Conservation (phyloP, 2,888 invertebrate genomes). For the Fabriciana adippe region DNA sequence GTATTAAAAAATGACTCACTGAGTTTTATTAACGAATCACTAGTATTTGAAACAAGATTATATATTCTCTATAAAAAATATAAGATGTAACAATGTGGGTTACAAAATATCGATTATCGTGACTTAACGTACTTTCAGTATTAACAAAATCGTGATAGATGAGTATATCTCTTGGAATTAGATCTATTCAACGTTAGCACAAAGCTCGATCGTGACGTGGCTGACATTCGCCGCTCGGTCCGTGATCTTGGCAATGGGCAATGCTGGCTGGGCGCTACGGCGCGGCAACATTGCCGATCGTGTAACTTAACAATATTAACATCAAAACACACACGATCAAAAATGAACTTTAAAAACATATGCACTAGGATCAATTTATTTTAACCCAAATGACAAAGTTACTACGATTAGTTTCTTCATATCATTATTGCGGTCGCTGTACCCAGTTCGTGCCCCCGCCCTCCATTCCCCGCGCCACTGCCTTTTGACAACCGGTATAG, state of each 20-base stretch:
- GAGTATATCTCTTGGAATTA: slow-evolving; percentile 65
- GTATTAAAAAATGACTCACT: neutral
- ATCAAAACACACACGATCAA: slow-evolving; percentile 13
- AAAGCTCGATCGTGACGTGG: slow-evolving; percentile 79
- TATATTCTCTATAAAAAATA: too few species aligned
- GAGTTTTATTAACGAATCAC: neutral
- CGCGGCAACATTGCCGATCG: slow-evolving; percentile 53
- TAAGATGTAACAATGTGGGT: too few species aligned
- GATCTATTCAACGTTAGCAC: slow-evolving; percentile 72
- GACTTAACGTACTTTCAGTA: slow-evolving; percentile 14
- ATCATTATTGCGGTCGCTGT: slow-evolving; percentile 76
- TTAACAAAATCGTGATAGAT: slow-evolving; percentile 61
- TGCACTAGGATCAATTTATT: slow-evolving; percentile 15
- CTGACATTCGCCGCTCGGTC: slow-evolving; percentile 81
- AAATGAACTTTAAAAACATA: slow-evolving; percentile 4
- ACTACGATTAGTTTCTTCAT: slow-evolving; percentile 2
- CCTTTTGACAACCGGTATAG: slow-evolving; percentile 74
- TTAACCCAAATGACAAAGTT: neutral
- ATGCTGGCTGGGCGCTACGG: slow-evolving; percentile 67
- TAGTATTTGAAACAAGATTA: neutral
- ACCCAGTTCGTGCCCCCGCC: slow-evolving; percentile 59
- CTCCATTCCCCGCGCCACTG: slow-evolving; percentile 49
- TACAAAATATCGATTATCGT: slow-evolving; percentile 5
- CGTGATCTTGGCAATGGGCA: slow-evolving; percentile 85
- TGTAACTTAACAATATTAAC: slow-evolving; percentile 22